Percentiles rank a stretch among this genome's conserved stretches.
phyloP scores from a whole-genome alignment of 2,113 vertebrate species.

The Dascyllus trimaculatus region DNA sequence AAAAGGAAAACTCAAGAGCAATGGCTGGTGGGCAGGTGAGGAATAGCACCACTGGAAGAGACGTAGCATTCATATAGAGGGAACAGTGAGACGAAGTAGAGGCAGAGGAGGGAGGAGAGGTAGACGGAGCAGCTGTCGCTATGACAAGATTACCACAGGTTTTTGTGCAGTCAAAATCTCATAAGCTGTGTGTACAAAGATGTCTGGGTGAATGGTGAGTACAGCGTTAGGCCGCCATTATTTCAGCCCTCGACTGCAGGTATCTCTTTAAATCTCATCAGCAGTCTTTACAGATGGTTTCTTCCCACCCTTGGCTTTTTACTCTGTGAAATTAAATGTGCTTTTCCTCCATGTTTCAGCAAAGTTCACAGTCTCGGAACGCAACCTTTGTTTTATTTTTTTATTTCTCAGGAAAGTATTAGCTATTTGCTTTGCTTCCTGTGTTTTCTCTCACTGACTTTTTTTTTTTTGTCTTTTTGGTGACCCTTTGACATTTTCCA shows the following conservation, averaged over 20 bases:
- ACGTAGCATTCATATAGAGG: conserved; percentile 5
- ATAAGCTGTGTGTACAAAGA: conserved; percentile 44
- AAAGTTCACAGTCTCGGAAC: background rate
- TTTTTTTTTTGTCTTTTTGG: too few species aligned
- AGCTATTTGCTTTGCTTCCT: background rate
- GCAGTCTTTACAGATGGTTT: conserved; percentile 3
- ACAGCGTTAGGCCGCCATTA: background rate
- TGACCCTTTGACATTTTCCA: too few species aligned
- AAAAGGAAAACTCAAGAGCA: background rate
- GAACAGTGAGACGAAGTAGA: conserved; percentile 7
- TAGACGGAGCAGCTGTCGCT: conserved; percentile 43
- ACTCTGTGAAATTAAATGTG: background rate
- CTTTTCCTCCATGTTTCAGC: conserved; percentile 7
- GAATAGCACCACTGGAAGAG: background rate
- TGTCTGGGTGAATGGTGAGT: conserved; percentile 28
- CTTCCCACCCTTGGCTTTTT: conserved; percentile 5
- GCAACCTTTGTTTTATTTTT: background rate
- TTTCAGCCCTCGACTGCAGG: conserved; percentile 22
- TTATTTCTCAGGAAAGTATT: background rate
- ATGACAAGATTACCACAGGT: conserved; percentile 54
- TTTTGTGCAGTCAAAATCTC: conserved; percentile 54
- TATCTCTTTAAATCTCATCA: conserved; percentile 22
- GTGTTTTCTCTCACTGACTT: too few species aligned
- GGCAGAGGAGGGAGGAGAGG: conserved; percentile 35
- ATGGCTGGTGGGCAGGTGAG: conserved; percentile 1